These are phyloP conservation scores for Oasisia sp. DNA, from an alignment of 2,888 invertebrate genomes.

Conservation along the genomic window DNA sequence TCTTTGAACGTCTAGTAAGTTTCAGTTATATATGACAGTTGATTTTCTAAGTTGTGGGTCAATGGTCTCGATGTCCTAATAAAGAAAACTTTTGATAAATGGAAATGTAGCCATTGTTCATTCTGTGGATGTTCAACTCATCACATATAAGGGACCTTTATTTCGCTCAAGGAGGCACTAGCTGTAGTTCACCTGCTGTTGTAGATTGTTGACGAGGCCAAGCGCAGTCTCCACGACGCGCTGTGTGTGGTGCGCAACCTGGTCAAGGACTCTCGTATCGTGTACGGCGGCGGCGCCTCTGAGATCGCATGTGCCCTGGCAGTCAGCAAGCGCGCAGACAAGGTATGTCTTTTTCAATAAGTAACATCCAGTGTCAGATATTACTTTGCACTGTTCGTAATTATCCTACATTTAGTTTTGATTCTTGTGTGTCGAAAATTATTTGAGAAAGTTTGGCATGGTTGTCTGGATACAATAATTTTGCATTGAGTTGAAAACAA, in stretches of 20 bases:
- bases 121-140: no score
- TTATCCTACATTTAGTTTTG: background rate
- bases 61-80: no score
- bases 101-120: no score
- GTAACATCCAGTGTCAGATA: background rate
- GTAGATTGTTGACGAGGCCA: slow-evolving; percentile 80
- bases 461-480: background rate
- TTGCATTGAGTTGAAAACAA: background rate
- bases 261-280: slow-evolving; percentile 79
- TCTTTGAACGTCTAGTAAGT: no score
- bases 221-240: slow-evolving; percentile 80
- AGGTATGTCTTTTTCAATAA: slow-evolving; percentile 50
- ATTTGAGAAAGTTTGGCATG: background rate
- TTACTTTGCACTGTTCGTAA: no score
- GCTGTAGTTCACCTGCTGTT: slow-evolving; percentile 37
- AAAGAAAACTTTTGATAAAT: no score
- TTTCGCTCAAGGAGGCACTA: background rate
- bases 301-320: slow-evolving; percentile 95
- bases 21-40: no score
- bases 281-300: slow-evolving; percentile 97
- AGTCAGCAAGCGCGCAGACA: slow-evolving; percentile 87
- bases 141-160: no score
- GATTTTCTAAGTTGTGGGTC: no score
- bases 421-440: background rate
- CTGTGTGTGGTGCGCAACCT: slow-evolving; percentile 80